phyloP scores from a whole-genome alignment of 2,113 vertebrate genomes.

The Psophia crepitans region DNA sequence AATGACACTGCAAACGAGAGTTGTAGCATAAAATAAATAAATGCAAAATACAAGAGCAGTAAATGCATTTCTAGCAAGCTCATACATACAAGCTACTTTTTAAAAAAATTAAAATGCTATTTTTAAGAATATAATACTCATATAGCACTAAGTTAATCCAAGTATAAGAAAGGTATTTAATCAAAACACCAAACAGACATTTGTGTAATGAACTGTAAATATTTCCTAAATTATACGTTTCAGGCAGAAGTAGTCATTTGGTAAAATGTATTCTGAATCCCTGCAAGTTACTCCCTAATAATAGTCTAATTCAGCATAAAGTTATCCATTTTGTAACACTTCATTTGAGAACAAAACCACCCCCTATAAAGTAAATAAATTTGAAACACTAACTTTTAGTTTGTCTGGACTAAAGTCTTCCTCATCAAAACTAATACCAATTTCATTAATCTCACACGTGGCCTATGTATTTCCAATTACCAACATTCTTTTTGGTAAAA shows the following conservation, averaged over 20 bases:
- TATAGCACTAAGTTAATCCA: neutral
- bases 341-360: neutral
- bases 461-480: neutral
- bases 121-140: neutral
- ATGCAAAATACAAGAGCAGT: neutral
- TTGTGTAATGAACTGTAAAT: neutral
- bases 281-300: neutral
- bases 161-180: neutral
- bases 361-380: neutral
- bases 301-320: neutral
- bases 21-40: neutral
- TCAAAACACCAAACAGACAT: neutral
- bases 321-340: neutral
- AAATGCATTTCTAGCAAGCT: neutral
- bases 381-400: neutral
- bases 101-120: neutral
- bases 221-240: neutral
- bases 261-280: neutral
- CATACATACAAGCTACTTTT: neutral
- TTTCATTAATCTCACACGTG: neutral
- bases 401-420: neutral
- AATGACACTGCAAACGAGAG: constrained; percentile 86
- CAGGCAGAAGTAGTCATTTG: neutral
- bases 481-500: neutral
- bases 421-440: neutral